These are phyloP conservation scores for Rhyacophila brunnea DNA, from an alignment of 1,140 invertebrate species.

Conservation along the genomic window DNA sequence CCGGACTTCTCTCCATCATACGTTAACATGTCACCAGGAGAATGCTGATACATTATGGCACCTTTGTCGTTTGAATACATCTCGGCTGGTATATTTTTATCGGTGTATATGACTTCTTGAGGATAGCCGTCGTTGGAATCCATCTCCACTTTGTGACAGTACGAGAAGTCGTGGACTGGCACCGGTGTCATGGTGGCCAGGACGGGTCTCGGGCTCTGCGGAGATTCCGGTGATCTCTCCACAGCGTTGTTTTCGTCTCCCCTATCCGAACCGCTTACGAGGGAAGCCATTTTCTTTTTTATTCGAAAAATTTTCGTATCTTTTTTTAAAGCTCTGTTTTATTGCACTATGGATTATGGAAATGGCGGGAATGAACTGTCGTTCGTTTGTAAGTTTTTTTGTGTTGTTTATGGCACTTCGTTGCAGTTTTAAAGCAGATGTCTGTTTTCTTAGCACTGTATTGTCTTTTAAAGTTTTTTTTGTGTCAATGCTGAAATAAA, in stretches of 20 bases:
- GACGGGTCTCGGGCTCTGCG: conserved; percentile 65
- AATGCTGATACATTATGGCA: conserved; percentile 52
- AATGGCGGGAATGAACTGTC: too few relatives aligned
- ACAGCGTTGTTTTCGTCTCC: conserved; percentile 14
- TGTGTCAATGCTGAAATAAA: neutral
- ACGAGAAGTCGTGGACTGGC: conserved; percentile 57
- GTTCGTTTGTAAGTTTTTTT: neutral
- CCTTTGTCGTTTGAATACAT: conserved; percentile 43
- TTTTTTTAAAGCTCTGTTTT: conserved; percentile 5
- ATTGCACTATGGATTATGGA: too few relatives aligned
- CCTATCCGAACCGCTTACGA: conserved; percentile 26
- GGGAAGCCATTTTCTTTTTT: conserved; percentile 32
- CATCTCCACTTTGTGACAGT: conserved; percentile 56
- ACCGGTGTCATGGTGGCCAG: conserved; percentile 71
- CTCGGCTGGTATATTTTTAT: conserved; percentile 29
- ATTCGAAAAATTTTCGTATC: conserved; percentile 24
- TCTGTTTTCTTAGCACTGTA: neutral
- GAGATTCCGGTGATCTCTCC: conserved; percentile 45
- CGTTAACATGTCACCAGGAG: conserved; percentile 54
- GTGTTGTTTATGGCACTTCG: conserved; percentile 13
- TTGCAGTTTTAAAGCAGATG: conserved; percentile 4
- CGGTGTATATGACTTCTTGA: conserved; percentile 40
- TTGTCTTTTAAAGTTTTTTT: neutral
- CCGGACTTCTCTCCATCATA: conserved; percentile 58
- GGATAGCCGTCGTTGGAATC: conserved; percentile 54